phyloP scores from a whole-genome alignment of 2,113 vertebrate species.

The Solea senegalensis region DNA sequence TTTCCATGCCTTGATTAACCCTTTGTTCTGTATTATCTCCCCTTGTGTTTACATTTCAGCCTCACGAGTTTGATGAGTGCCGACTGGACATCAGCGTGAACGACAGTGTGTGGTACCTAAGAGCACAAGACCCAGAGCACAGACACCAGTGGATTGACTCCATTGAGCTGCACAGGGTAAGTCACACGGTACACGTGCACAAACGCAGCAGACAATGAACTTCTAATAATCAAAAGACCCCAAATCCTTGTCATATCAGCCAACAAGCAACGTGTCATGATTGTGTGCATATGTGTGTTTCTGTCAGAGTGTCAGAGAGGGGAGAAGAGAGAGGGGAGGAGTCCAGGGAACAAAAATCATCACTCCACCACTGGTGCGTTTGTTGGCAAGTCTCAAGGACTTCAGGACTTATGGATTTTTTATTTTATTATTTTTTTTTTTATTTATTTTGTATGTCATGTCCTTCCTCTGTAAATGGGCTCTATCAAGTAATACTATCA shows the following conservation, averaged over 20 bases:
- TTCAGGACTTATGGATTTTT: slow-evolving; percentile 4
- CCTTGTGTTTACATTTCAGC: slow-evolving; percentile 71
- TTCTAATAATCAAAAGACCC: not conserved
- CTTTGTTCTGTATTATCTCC: not conserved
- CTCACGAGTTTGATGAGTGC: slow-evolving; percentile 98
- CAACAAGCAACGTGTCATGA: not conserved
- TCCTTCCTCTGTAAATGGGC: too few species aligned
- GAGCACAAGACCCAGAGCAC: slow-evolving; percentile 92
- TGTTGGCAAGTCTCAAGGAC: slow-evolving; percentile 34
- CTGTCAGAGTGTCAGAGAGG: slow-evolving; percentile 73
- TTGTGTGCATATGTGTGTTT: slow-evolving; percentile 50
- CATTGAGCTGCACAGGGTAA: slow-evolving; percentile 94
- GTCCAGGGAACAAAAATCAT: slow-evolving; percentile 67
- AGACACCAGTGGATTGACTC: slow-evolving; percentile 94
- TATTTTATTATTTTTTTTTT: not conserved
- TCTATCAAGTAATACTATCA: too few species aligned
- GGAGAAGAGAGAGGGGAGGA: slow-evolving; percentile 66
- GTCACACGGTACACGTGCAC: not conserved
- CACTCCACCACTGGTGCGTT: slow-evolving; percentile 68
- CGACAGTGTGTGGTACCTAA: slow-evolving; percentile 97
- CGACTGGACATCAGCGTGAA: slow-evolving; percentile 98
- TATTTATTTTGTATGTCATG: too few species aligned
- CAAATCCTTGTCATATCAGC: not conserved
- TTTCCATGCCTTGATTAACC: not conserved
- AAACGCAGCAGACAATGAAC: not conserved